These are phyloP conservation scores for Hirudo medicinalis DNA, from an alignment of 1,140 invertebrate genomes.

Conservation along the genomic window DNA sequence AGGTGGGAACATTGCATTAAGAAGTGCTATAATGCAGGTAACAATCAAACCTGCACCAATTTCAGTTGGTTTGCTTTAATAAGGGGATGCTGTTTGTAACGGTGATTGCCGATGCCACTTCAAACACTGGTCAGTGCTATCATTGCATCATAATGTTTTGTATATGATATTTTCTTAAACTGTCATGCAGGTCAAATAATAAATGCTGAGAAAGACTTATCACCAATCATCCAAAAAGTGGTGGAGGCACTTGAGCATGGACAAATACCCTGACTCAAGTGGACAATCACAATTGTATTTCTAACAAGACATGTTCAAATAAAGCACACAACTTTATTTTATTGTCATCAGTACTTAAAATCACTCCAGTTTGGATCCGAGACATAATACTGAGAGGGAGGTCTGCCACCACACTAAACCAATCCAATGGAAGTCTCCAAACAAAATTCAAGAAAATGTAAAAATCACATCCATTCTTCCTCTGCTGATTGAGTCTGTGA, in stretches of 20 bases:
- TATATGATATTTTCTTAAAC: neutral
- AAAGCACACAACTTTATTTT: too few relatives aligned
- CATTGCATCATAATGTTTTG: neutral
- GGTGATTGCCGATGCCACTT: neutral
- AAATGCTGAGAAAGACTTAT: neutral
- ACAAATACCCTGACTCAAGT: too few relatives aligned
- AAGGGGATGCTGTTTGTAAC: slow-evolving; percentile 1
- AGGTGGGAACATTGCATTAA: neutral
- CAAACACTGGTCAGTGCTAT: neutral
- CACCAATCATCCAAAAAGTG: neutral
- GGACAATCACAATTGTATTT: too few relatives aligned
- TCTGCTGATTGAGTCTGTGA: too few relatives aligned
- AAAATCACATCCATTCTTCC: too few relatives aligned
- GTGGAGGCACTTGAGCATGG: neutral
- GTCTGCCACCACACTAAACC: too few relatives aligned
- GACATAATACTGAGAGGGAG: too few relatives aligned
- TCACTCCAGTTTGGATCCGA: too few relatives aligned
- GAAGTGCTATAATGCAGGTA: neutral
- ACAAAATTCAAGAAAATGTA: too few relatives aligned
- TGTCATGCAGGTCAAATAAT: neutral
- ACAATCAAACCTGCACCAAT: neutral
- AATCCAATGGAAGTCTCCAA: too few relatives aligned
- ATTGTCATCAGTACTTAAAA: too few relatives aligned
- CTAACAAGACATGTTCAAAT: too few relatives aligned
- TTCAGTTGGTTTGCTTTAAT: slow-evolving; percentile 6